A percentile compares a stretch with the other conserved stretches of the same genome.
phyloP scores from a whole-genome alignment of 23 tunicate genomes.

The Styela clava region DNA sequence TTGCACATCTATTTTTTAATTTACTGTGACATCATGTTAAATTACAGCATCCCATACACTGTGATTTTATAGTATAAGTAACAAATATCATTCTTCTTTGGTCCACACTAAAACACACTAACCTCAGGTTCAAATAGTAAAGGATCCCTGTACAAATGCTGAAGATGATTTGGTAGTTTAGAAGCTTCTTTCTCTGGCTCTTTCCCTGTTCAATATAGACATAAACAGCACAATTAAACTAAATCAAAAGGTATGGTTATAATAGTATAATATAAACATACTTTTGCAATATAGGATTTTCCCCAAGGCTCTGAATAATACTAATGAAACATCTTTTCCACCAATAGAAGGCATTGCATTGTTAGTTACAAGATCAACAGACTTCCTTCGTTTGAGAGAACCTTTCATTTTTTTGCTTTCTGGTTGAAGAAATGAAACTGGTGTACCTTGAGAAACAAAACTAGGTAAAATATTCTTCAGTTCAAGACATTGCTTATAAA shows the following conservation, averaged over 20 bases:
- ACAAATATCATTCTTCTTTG: no score
- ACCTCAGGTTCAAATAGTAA: conserved; percentile 77
- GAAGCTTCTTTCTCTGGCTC: neutral
- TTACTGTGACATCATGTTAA: no score
- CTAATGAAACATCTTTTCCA: conserved; percentile 61
- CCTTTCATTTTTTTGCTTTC: neutral
- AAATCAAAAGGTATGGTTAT: no score
- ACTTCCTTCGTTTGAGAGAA: conserved; percentile 12
- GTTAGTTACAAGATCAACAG: conserved; percentile 8
- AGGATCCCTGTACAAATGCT: conserved; percentile 51
- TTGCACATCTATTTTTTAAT: no score
- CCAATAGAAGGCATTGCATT: conserved; percentile 14
- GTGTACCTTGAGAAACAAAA: no score
- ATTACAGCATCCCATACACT: no score
- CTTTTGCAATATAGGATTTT: conserved; percentile 89
- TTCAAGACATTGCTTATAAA: no score
- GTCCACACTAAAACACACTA: no score
- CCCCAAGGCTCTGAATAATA: conserved; percentile 85
- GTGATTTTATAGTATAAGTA: no score
- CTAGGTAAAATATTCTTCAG: no score
- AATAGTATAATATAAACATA: no score
- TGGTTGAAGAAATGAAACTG: neutral
- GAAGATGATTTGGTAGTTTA: neutral
- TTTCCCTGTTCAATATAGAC: neutral
- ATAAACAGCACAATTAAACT: no score